Evolutionary conservation across 1,140 invertebrate genomes (phyloP), one percentile per base, ranked within the genome.

Genomic region (Trichoplusia ni): DNA sequence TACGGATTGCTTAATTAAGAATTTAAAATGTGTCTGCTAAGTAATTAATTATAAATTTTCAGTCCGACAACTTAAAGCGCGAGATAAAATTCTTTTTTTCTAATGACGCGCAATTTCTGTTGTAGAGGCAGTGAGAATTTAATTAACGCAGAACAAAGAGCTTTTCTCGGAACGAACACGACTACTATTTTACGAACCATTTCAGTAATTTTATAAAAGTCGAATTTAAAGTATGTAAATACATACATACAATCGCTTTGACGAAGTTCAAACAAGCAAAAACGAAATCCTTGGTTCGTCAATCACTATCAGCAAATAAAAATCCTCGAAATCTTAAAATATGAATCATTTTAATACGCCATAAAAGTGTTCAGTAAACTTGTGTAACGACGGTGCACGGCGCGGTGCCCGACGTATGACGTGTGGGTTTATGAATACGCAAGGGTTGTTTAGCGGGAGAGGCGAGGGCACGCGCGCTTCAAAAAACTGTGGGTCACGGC

Each of bases 1-100:
- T 87, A 90, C 77, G 84, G 86, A 90, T 89, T 89, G 85, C 88
- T 89, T 90, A 90, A 89, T 90, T 89, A 89, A 86, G 84, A 89
- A 90, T 90, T 89, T 90, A 86, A 88, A 89, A 90, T 88, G 84
- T 89, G 82, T 89, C 84, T 81, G 79, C 84, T 71, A 71, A 81
- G 80, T 84, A 89, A 90, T 89, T 90, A 90, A 89, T 90, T 87
- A 87, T 78, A 82, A 84, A 77, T 83, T 84, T 85, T 79, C 72
- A 82, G 77, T 77, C 71, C 74, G 77, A 69, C 69, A 79, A 74
- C 78, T 84, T 64, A 35, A 46, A 71, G 76, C 65, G 71, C 60
- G 64, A 59, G 73, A 79, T 79, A 78, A 83, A 68, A 71, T 68
- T 71, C 58, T 75, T 71, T 70, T 65, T 79, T 74, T 73, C 59